Conservation (phyloP, 1,140 invertebrate species). For the Araneus ventricosus region DNA sequence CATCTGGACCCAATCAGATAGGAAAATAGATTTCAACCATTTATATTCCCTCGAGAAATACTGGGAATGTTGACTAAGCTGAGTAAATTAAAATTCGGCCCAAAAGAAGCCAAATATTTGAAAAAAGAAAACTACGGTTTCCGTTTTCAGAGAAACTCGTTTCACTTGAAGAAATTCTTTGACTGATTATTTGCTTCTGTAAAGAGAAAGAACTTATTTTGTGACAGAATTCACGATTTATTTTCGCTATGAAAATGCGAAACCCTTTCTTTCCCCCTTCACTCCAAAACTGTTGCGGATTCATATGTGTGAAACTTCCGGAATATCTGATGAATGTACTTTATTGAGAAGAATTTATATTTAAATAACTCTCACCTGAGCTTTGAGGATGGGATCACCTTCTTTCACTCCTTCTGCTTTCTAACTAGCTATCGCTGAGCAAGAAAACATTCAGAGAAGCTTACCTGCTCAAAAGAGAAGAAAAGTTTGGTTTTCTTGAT, state of each 20-base stretch:
- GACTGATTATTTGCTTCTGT: background rate
- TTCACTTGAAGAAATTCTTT: background rate
- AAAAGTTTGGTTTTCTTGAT: no score
- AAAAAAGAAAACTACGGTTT: background rate
- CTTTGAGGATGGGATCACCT: background rate
- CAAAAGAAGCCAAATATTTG: constrained; percentile 11
- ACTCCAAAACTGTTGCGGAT: background rate
- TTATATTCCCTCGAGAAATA: background rate
- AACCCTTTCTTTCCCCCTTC: no score
- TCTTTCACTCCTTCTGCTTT: background rate
- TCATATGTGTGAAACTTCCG: constrained; percentile 12
- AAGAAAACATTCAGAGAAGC: background rate
- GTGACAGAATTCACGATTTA: constrained; percentile 30
- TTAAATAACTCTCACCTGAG: background rate
- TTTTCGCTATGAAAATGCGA: constrained; percentile 32
- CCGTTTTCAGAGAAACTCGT: background rate
- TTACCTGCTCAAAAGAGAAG: no score
- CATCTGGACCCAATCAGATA: background rate
- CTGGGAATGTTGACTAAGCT: background rate
- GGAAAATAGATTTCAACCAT: background rate
- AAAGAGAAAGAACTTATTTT: background rate
- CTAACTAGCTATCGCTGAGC: background rate
- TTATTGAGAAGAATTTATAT: constrained; percentile 7
- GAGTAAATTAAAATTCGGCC: constrained; percentile 8
- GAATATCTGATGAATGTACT: background rate